A percentile compares a stretch with the other conserved stretches of the same genome.
These are phyloP conservation scores for Xerus inauris DNA, from an alignment of 2,113 vertebrate species.

Conservation along the genomic window DNA sequence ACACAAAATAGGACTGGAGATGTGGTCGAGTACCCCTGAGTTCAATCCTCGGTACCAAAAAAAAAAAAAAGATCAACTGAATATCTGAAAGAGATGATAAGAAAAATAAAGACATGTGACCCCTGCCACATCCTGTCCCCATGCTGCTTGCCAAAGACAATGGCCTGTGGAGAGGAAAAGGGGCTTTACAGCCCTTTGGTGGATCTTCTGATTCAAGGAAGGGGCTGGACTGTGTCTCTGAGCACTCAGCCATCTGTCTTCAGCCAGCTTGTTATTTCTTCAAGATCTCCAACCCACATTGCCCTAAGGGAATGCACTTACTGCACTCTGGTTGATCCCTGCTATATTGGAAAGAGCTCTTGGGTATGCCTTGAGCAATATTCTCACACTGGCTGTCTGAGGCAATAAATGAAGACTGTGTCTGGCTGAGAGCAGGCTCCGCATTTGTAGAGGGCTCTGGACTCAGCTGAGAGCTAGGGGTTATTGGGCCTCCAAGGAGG, in stretches of 20 bases:
- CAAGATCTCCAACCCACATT: neutral
- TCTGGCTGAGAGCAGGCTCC: neutral
- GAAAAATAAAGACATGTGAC: neutral
- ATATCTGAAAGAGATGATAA: neutral
- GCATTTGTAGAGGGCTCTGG: neutral
- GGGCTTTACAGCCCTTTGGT: neutral
- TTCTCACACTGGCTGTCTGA: neutral
- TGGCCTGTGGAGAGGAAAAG: neutral
- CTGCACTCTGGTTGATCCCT: neutral
- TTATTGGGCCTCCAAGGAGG: neutral
- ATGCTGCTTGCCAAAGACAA: neutral
- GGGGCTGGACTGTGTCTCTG: neutral
- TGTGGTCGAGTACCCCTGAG: too few species aligned
- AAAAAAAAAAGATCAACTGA: too few species aligned
- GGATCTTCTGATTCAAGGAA: neutral
- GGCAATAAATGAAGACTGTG: neutral
- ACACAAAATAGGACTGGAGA: too few species aligned
- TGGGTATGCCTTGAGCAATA: neutral
- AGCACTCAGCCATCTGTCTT: neutral
- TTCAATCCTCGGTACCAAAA: too few species aligned
- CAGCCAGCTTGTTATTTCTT: neutral
- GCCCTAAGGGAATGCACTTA: neutral
- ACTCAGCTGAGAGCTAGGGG: neutral
- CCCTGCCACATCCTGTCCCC: too few species aligned
- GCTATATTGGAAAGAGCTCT: neutral